These are phyloP conservation scores for Pseudomugil gertrudae DNA, from an alignment of 2,797 vertebrate genomes.

Conservation along the genomic window DNA sequence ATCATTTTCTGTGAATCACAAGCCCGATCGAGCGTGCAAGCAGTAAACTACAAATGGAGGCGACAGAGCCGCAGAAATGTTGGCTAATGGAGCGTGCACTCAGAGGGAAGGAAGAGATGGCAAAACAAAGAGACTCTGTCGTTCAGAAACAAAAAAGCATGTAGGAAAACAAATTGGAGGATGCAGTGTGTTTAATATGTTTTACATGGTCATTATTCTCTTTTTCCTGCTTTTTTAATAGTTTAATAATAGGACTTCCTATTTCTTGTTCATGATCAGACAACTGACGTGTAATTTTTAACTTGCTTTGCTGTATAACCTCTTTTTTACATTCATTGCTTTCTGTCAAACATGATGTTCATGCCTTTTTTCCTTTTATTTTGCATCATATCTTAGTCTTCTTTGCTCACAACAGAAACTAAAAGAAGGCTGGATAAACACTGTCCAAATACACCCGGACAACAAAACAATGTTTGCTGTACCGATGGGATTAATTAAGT, in stretches of 20 bases:
- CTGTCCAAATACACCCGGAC: no score
- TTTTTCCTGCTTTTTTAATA: background rate
- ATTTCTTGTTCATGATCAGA: background rate
- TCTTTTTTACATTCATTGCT: background rate
- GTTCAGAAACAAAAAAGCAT: constrained; percentile 4
- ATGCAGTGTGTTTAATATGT: constrained; percentile 3
- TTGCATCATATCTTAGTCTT: no score
- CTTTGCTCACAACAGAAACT: no score
- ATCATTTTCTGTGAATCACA: constrained; percentile 55
- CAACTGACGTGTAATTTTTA: background rate
- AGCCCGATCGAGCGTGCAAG: constrained; percentile 38
- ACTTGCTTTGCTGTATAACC: background rate
- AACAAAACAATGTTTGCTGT: no score
- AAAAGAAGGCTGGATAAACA: no score
- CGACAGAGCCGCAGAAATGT: constrained; percentile 19
- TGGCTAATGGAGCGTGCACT: constrained; percentile 52
- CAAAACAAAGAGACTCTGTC: constrained; percentile 10
- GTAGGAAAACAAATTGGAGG: constrained; percentile 23
- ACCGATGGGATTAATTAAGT: no score
- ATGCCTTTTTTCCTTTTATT: no score
- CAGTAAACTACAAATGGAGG: constrained; percentile 51
- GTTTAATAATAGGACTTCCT: background rate
- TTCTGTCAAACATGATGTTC: background rate
- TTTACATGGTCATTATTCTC: background rate
- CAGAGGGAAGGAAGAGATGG: constrained; percentile 14